A percentile compares a stretch with the other conserved stretches of the same genome.
Evolutionary conservation across 2,797 vertebrate species (phyloP).

Genomic region (Darevskia mixta): DNA sequence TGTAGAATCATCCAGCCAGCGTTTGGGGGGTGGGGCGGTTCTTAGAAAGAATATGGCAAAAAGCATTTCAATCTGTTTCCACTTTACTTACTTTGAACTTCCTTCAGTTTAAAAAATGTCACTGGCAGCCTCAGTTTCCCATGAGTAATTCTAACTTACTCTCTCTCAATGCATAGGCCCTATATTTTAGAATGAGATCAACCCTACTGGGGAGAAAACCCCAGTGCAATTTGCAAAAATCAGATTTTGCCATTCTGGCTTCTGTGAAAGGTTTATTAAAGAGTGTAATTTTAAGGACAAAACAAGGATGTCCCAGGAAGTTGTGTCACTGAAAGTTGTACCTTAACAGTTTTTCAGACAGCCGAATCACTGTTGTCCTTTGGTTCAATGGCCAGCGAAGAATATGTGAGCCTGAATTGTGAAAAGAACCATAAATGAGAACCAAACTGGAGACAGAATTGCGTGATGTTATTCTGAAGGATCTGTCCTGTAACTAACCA

Average conservation of each 20-base stretch:
- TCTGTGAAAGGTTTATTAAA: not conserved
- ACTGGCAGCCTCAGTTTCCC: not conserved
- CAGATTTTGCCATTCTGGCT: not conserved
- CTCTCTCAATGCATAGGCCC: not conserved
- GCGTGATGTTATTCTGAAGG: not conserved
- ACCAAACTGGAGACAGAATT: too few relatives aligned
- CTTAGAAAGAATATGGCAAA: not conserved
- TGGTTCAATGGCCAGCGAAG: not conserved
- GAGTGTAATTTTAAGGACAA: not conserved
- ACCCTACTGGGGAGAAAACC: not conserved
- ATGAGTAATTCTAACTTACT: not conserved
- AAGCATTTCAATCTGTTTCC: not conserved
- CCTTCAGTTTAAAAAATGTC: not conserved
- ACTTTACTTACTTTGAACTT: not conserved
- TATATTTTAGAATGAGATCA: not conserved
- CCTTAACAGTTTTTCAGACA: not conserved
- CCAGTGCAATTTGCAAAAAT: not conserved
- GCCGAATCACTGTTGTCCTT: not conserved
- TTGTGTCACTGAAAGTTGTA: not conserved
- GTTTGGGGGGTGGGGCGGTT: too few relatives aligned
- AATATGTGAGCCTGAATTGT: not conserved
- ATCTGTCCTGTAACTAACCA: not conserved
- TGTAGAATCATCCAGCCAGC: not conserved
- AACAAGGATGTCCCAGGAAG: not conserved
- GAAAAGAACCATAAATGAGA: not conserved